Evolutionary conservation across 2,888 invertebrate genomes (phyloP), one percentile per base, ranked within the genome.

Genomic region (Carabus problematicus): DNA sequence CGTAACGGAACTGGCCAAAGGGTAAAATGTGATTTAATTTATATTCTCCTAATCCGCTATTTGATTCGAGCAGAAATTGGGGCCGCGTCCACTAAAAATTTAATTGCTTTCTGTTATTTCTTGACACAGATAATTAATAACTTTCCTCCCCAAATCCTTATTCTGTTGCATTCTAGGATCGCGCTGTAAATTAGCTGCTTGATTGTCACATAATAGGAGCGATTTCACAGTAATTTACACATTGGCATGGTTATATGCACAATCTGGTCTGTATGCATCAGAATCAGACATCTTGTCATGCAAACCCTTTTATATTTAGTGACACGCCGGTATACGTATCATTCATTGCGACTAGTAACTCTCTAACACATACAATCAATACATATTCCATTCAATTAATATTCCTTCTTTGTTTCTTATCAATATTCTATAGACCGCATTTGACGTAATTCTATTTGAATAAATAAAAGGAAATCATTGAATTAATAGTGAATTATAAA

Each of bases 101-200:
- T 67, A 67, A 67, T 67, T 67, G 60, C 67, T 60, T 67, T 67
- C 60, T 60, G 67, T 67, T 67, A 67, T 67, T 60, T 67, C 60
- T 67, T 67, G 52, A 60, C 54, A 41, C 12, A 60, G 19, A 43
- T 67, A 67, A 67, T 67, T 67, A 67, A 67, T 67, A 60, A 67
- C 67, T 29, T 14, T 67, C 39, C 16, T 59, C 60, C 43, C 67
- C 54, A 67, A 60, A 60, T 29, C 29, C 29, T 54, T 41, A 29
- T 60, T 49, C 19, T 42, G 41, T 29, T 67, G 60, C 67, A 67
- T 67, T 67, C 60, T 67, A 60, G n/a, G 52, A 67, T 67, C 39
- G 60, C 54, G 49, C 19, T 67, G 43, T 49, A 60, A 60, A 67
- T 67, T 67, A 67, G 67, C 29, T 52, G 12, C 54, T 54, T 67